Conservation (phyloP, 2,888 invertebrate species). For the Mellilla xanthometata region DNA sequence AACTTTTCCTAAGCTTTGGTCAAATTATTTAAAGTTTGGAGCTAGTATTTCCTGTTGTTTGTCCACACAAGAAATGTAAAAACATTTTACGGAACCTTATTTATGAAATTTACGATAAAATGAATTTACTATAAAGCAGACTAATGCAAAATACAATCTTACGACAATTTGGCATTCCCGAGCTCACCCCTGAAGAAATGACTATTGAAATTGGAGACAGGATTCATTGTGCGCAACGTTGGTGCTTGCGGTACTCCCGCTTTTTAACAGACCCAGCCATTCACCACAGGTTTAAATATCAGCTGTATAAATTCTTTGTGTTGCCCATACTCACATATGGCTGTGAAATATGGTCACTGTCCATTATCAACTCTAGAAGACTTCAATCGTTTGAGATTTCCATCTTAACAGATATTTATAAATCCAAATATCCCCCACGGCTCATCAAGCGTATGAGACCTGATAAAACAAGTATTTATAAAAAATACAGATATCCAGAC, state of each 20-base stretch:
- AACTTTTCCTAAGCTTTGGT: too few relatives aligned
- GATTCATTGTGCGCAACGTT: conserved; percentile 48
- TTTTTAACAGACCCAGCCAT: conserved; percentile 42
- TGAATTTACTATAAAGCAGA: conserved; percentile 1
- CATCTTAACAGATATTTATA: conserved; percentile 51
- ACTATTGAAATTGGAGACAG: conserved; percentile 45
- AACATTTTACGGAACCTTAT: background rate
- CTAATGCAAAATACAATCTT: conserved; percentile 27
- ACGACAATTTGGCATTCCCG: conserved; percentile 34
- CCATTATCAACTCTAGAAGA: conserved; percentile 32
- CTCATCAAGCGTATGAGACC: conserved; percentile 35
- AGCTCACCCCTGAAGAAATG: conserved; percentile 35
- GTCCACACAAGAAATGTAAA: too few relatives aligned
- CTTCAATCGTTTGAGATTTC: conserved; percentile 46
- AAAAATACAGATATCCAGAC: conserved; percentile 35
- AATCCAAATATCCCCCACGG: conserved; percentile 50
- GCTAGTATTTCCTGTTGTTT: too few relatives aligned
- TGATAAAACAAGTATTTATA: conserved; percentile 38
- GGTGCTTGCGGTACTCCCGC: conserved; percentile 47
- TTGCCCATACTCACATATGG: conserved; percentile 58
- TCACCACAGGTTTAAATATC: conserved; percentile 41
- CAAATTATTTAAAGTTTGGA: too few relatives aligned
- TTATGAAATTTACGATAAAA: background rate
- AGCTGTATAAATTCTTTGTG: conserved; percentile 51
- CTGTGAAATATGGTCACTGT: conserved; percentile 56